These are phyloP conservation scores for Blennius ocellaris DNA, from an alignment of 2,113 vertebrate species.

Conservation along the genomic window DNA sequence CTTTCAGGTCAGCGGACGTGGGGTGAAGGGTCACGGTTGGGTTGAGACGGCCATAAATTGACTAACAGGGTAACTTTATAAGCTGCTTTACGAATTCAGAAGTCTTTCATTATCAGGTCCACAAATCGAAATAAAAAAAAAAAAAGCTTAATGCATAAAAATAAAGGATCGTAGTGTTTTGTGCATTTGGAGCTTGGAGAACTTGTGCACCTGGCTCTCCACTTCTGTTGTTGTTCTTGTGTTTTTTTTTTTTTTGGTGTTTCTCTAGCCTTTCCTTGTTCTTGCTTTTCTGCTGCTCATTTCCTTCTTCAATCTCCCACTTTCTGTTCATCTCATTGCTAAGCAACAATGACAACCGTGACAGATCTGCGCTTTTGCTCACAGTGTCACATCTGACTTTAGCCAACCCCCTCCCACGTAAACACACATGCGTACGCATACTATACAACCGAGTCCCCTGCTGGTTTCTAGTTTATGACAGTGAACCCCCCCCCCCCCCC, in stretches of 20 bases:
- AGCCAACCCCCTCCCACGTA: slow-evolving; percentile 59
- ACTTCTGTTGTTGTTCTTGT: slow-evolving; percentile 6
- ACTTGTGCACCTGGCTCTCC: neutral
- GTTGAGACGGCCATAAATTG: slow-evolving; percentile 65
- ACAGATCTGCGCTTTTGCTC: slow-evolving; percentile 71
- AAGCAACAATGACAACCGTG: slow-evolving; percentile 75
- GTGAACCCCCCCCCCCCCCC: slow-evolving; percentile 7
- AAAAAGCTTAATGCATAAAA: slow-evolving; percentile 3
- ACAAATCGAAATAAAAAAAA: neutral
- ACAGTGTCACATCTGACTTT: slow-evolving; percentile 73
- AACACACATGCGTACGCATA: slow-evolving; percentile 38
- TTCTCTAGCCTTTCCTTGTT: slow-evolving; percentile 22
- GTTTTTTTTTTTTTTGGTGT: neutral
- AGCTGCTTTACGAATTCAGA: slow-evolving; percentile 31
- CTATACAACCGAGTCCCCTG: slow-evolving; percentile 43
- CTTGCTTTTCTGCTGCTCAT: slow-evolving; percentile 9
- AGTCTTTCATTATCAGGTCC: slow-evolving; percentile 12
- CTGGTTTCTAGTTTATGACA: slow-evolving; percentile 66
- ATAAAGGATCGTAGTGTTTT: slow-evolving; percentile 5
- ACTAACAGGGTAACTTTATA: slow-evolving; percentile 50
- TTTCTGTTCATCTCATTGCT: slow-evolving; percentile 64
- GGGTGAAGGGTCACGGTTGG: slow-evolving; percentile 69
- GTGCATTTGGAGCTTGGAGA: slow-evolving; percentile 5
- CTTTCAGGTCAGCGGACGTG: slow-evolving; percentile 80
- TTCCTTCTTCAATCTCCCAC: slow-evolving; percentile 39